phyloP scores from a whole-genome alignment of 2,797 vertebrate species.

The Onychomys arenicola region DNA sequence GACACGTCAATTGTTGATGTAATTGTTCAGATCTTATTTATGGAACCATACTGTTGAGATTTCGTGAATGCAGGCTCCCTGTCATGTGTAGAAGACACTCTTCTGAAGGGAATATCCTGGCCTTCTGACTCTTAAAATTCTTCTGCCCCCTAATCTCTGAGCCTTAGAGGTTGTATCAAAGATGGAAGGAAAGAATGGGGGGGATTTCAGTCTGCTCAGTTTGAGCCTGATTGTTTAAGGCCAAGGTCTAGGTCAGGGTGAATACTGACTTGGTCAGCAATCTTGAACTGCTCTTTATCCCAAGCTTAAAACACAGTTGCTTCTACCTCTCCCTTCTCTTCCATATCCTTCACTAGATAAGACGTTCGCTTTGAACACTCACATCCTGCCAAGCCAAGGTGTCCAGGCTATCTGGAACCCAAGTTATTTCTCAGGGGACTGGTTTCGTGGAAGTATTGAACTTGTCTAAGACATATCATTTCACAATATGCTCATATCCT shows the following conservation, averaged over 20 bases:
- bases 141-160: not conserved
- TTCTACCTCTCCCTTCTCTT: not conserved
- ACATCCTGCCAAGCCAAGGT: not conserved
- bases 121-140: not conserved
- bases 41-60: not conserved
- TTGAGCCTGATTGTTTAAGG: not conserved
- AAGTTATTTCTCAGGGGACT: not conserved
- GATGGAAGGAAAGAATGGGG: not conserved
- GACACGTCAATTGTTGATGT: not conserved
- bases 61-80: not conserved
- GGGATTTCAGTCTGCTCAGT: not conserved
- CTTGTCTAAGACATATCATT: not conserved
- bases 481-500: not conserved
- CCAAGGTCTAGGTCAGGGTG: not conserved
- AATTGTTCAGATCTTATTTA: not conserved
- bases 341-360: not conserved
- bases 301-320: not conserved
- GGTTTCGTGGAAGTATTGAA: not conserved
- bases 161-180: not conserved
- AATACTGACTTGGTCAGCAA: not conserved
- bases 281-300: accelerated
- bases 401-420: not conserved
- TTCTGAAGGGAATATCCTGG: not conserved
- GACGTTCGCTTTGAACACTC: not conserved
- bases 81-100: not conserved